A percentile compares a stretch with the other conserved stretches of the same genome.
Conservation (phyloP, 1,140 invertebrate genomes). For the Macrocentrus cingulum region DNA sequence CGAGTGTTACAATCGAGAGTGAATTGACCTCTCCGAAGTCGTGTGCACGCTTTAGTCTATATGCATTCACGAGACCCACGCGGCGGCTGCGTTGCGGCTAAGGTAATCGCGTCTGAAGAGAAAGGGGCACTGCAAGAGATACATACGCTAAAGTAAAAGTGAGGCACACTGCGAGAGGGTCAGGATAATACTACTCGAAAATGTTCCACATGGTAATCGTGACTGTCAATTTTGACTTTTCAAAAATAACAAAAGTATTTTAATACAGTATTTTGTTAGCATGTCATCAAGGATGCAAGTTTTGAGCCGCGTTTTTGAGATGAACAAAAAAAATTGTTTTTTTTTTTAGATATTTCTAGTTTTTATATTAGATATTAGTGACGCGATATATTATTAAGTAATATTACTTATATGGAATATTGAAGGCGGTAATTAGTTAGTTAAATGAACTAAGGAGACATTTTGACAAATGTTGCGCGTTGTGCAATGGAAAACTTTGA, state of each 20-base stretch:
- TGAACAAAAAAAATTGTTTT: too few species aligned
- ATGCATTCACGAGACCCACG: conserved; percentile 20
- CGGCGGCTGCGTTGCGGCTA: not conserved
- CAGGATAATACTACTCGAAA: too few species aligned
- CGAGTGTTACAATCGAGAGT: conserved; percentile 18
- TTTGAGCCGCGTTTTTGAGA: not conserved
- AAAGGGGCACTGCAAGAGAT: too few species aligned
- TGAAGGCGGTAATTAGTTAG: not conserved
- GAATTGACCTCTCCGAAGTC: conserved; percentile 18
- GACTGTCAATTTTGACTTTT: too few species aligned
- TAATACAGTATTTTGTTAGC: not conserved
- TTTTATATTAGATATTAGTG: too few species aligned
- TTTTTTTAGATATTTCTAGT: too few species aligned
- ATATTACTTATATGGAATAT: not conserved
- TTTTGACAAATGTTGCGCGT: conserved; percentile 19
- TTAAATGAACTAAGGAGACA: not conserved
- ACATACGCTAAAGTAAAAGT: too few species aligned
- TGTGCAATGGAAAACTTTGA: conserved; percentile 24
- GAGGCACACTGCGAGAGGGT: not conserved
- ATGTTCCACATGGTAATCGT: too few species aligned
- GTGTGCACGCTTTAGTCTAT: conserved; percentile 2
- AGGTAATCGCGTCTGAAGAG: conserved; percentile 10
- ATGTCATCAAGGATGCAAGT: too few species aligned
- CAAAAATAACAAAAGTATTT: too few species aligned
- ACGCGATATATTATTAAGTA: too few species aligned